Base-by-base conservation (phyloP, 2,888 invertebrate genomes). In the Amphipyra berbera region DNA sequence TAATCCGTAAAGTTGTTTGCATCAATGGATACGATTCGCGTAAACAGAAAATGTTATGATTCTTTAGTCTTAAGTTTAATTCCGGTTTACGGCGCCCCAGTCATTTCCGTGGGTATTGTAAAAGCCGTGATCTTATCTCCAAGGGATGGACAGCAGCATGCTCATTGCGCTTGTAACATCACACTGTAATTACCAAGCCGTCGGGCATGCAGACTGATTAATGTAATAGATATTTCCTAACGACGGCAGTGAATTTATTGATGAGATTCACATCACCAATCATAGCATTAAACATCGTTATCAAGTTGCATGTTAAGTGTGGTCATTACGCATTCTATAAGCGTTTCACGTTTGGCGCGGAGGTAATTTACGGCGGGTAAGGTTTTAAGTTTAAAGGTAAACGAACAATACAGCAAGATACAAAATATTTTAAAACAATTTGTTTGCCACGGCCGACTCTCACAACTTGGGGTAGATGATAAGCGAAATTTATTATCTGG, bases 401-500 rank as follows among this genome's bases (percentile, higher is more conserved):
- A 21, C 2, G 21, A 2, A 21, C 1, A 21, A 21, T 21, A 21
- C 21, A 21, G 3, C 21, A 21, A 21, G 30, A 4, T 30, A 30
- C 30, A 21, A 21, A 21, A 21, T 21, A 21, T 21, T 2, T 21
- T 30, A 30, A 30, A 30, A 30, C 30, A 49, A 55, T 70, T 71
- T 35, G 30, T 64, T 50, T 38, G n/a, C 5, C 10, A 13, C 7
- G 15, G 14, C 9, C 37, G 21, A 40, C 35, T 42, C 35, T 42
- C 27, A 52, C 21, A 48, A 66, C 30, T 46, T 13, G 44, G 40
- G 5, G 7, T 33, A 47, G 15, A 73, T 68, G 50, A 54, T 38
- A 46, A 8, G 42, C 38, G 27, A 44, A 68, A 57, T 46, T 35
- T 49, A 52, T 44, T 38, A 40, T 40, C 30, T 47, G 52, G 45